These are phyloP conservation scores for Luscinia luscinia DNA, from an alignment of 2,797 vertebrate species.

Conservation along the genomic window DNA sequence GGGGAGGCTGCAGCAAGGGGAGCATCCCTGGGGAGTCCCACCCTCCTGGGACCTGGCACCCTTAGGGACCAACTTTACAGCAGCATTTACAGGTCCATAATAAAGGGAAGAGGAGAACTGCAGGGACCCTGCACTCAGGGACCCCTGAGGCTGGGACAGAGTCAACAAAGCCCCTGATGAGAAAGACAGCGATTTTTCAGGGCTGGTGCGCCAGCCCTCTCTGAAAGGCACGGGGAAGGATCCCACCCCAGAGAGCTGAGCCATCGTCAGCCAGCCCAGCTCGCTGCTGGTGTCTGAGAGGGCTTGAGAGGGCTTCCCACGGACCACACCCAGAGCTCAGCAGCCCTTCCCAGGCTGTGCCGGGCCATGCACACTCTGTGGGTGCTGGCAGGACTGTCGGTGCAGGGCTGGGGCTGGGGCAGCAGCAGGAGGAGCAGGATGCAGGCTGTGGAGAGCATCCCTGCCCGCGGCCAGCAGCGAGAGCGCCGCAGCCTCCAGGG, in stretches of 20 bases:
- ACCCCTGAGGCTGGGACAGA: neutral
- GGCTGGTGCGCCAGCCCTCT: accelerated
- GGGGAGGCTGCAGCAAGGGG: accelerated
- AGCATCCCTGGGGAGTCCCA: neutral
- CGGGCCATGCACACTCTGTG: slow-evolving; percentile 71
- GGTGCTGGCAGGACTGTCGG: slow-evolving; percentile 73
- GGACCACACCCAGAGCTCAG: accelerated
- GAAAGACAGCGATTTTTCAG: neutral
- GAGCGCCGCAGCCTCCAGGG: accelerated
- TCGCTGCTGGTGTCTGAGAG: accelerated
- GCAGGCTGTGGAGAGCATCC: neutral
- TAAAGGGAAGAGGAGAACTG: neutral
- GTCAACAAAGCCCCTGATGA: neutral
- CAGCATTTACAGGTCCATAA: neutral
- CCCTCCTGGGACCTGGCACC: neutral
- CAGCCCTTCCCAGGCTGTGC: accelerated
- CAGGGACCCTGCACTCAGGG: neutral
- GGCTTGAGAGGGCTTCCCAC: accelerated
- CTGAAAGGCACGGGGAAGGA: neutral
- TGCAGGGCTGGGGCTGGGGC: slow-evolving; percentile 71
- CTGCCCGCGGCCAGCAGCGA: accelerated
- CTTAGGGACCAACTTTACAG: accelerated
- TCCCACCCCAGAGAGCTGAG: neutral
- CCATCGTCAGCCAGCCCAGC: accelerated
- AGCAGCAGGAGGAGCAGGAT: neutral